phyloP scores from a whole-genome alignment of 1,140 invertebrate species.

The Zaprionus ornatus region DNA sequence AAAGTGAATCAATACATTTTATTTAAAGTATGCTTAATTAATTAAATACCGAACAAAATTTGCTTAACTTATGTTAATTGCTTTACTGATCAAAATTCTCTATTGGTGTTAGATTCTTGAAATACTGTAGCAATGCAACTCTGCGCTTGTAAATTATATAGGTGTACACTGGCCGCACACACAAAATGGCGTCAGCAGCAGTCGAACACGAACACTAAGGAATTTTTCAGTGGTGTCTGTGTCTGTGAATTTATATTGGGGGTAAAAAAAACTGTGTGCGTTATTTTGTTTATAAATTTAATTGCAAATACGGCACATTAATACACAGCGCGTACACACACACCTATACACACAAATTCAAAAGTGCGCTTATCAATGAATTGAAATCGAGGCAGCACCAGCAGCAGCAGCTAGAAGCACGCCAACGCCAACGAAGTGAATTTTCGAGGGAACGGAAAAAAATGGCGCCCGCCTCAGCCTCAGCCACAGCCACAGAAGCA shows the following conservation, averaged over 20 bases:
- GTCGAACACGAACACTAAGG: constrained; percentile 72
- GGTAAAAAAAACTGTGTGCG: constrained; percentile 72
- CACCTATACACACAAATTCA: constrained; percentile 49
- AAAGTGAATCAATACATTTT: background rate
- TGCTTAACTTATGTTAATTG: background rate
- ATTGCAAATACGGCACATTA: constrained; percentile 78
- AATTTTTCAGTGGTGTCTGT: constrained; percentile 76
- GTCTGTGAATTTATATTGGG: constrained; percentile 76
- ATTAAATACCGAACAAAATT: background rate
- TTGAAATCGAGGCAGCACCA: constrained; percentile 36
- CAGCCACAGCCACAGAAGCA: constrained; percentile 67
- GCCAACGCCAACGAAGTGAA: constrained; percentile 84
- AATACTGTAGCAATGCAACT: constrained; percentile 25
- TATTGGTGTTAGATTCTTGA: background rate
- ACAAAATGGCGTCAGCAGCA: constrained; percentile 62
- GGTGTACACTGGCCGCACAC: constrained; percentile 34
- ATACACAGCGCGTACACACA: constrained; percentile 68
- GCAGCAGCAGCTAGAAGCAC: constrained; percentile 46
- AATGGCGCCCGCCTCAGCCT: constrained; percentile 74
- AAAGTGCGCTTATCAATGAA: constrained; percentile 74
- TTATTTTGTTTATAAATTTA: constrained; percentile 80
- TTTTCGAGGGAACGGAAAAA: constrained; percentile 72
- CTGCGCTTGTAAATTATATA: constrained; percentile 12
- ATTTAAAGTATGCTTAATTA: background rate
- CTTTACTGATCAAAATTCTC: background rate